Conservation (phyloP, 2,113 vertebrate genomes). For the Odontophorus gujanensis region DNA sequence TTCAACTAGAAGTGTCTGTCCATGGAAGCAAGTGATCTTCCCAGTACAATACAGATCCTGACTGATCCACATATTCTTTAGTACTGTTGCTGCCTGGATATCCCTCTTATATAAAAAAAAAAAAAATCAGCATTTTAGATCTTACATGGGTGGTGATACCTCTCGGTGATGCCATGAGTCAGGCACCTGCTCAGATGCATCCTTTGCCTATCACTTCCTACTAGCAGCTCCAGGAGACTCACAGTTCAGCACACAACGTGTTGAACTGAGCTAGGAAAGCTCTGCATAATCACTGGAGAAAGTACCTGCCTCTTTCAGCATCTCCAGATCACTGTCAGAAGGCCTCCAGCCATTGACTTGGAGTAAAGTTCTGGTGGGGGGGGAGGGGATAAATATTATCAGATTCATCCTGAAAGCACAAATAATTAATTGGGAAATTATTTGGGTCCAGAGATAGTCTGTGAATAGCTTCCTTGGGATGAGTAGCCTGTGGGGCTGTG, state of each 20-base stretch:
- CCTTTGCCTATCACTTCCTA: conserved; percentile 9
- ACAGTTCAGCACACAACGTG: background rate
- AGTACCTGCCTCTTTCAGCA: background rate
- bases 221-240: conserved; percentile 25
- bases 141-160: background rate
- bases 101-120: background rate
- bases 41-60: background rate
- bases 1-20: background rate
- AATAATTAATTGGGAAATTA: background rate
- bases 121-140: background rate
- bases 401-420: background rate
- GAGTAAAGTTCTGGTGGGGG: background rate
- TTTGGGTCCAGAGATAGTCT: background rate
- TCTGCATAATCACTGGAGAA: background rate
- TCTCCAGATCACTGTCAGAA: background rate
- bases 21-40: background rate
- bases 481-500: background rate
- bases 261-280: background rate
- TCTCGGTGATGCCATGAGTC: conserved; percentile 5
- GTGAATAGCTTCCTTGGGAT: background rate
- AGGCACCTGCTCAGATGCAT: conserved; percentile 32
- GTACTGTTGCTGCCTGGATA: background rate
- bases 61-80: accelerated
- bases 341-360: background rate
- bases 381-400: background rate